phyloP scores from a whole-genome alignment of 2,888 invertebrate species.

The Epistrophe grossulariae region DNA sequence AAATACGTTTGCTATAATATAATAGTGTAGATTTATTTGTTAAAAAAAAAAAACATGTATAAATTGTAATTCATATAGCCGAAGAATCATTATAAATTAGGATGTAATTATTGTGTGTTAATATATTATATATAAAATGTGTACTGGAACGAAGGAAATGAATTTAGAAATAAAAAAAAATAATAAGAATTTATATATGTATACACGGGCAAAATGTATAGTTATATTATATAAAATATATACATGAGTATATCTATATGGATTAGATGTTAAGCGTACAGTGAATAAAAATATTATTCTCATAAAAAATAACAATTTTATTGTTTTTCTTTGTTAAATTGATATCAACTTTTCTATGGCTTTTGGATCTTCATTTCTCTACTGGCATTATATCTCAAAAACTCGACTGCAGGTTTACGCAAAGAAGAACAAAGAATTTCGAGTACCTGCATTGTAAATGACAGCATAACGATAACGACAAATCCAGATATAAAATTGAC shows the following conservation, averaged over 20 bases:
- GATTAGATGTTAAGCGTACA: constrained; percentile 72
- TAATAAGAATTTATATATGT: constrained; percentile 68
- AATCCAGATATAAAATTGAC: too few relatives aligned
- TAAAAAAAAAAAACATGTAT: constrained; percentile 48
- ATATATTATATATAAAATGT: constrained; percentile 39
- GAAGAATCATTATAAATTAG: constrained; percentile 55
- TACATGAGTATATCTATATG: constrained; percentile 63
- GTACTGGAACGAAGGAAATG: constrained; percentile 69
- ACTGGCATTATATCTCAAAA: too few relatives aligned
- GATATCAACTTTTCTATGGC: too few relatives aligned
- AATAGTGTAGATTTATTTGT: constrained; percentile 56
- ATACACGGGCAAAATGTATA: constrained; percentile 69
- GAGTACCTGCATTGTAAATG: too few relatives aligned
- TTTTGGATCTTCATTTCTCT: too few relatives aligned
- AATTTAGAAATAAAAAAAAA: constrained; percentile 57
- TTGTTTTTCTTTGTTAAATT: neutral
- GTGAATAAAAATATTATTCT: constrained; percentile 74
- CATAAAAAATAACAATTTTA: constrained; percentile 53
- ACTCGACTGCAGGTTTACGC: too few relatives aligned
- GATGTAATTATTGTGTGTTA: constrained; percentile 63
- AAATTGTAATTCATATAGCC: constrained; percentile 65
- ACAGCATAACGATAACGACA: too few relatives aligned
- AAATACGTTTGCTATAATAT: constrained; percentile 37
- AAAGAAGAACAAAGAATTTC: too few relatives aligned
- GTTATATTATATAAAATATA: constrained; percentile 40